Base-by-base conservation (phyloP, 2,113 vertebrate genomes). In the Ciconia stormi region DNA sequence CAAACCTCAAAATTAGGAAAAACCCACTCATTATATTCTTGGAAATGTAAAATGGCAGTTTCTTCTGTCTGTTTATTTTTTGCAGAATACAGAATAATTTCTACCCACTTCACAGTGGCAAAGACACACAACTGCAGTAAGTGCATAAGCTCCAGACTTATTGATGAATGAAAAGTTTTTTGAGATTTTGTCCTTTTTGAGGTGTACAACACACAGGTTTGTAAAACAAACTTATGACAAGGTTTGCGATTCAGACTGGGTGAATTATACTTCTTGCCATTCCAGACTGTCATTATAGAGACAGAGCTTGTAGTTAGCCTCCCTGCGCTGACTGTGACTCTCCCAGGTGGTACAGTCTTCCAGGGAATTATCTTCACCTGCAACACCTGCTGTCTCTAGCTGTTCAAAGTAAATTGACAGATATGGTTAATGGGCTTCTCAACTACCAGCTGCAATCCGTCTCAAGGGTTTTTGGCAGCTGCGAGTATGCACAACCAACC, bases 331-430 rank as follows among this genome's bases (percentile, higher is more conserved):
- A 59, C 13, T 63, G 53, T 66, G 81, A 6, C 42, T 77, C 42
- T 80, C 74, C 70, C 66, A 77, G 65, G 74, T 94, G 63, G 38
- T 77, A 23, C 23, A 27, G 27, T 67, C 56, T 95, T 97, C 93
- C 53, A 88, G 62, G 82, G 82, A 95, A 95, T 65, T 93, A 56
- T 36, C 67, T 65, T 94, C 92, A 86, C 85, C 72, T 93, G 58
- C 93, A 92, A 26, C 87, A 53, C 23, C 52, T 61, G 44, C 77
- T 95, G 56, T 44, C 85, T 97, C 40, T 84, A 38, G 25, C 36
- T 47, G 62, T 82, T 77, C 66, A 42, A 79, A 77, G 62, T 77
- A 82, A 95, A 95, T 86, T 82, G 95, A 91, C 2, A 26, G 73
- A 76, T 92, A 66, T 50, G n/a, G 29, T 27, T 90, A 77, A 82